Conservation (phyloP, 1,140 invertebrate species). For the Nixonia krombeini region DNA sequence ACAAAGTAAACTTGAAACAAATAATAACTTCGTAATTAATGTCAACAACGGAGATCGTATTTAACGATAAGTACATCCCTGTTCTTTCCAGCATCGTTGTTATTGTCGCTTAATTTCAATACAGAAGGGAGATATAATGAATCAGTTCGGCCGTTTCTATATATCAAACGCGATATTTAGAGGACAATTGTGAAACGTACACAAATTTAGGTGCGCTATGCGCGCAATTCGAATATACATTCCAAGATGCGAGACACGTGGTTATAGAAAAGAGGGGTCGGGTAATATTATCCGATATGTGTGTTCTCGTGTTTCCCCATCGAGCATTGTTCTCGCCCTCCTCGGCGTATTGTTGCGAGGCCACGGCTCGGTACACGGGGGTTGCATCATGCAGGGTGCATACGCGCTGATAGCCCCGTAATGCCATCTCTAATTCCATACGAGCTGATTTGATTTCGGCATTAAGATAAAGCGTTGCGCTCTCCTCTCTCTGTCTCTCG, state of each 20-base stretch:
- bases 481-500: slow-evolving; percentile 10
- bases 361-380: slow-evolving; percentile 51
- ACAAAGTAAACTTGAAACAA: no score
- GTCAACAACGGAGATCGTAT: no score
- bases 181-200: background rate
- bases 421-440: slow-evolving; percentile 71
- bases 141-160: no score
- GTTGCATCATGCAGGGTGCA: slow-evolving; percentile 63
- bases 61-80: no score
- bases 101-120: no score
- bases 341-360: slow-evolving; percentile 60
- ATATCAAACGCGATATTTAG: background rate
- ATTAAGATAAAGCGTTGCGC: slow-evolving; percentile 69
- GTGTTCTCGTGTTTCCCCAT: slow-evolving; percentile 64
- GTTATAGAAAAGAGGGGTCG: slow-evolving; percentile 50
- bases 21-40: no score
- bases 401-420: slow-evolving; percentile 68
- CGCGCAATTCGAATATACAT: slow-evolving; percentile 23
- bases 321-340: slow-evolving; percentile 67
- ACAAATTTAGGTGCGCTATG: background rate
- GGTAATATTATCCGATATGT: slow-evolving; percentile 66
- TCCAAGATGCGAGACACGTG: slow-evolving; percentile 47
- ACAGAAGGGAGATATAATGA: no score
- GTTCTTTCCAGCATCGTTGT: no score
- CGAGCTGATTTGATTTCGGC: slow-evolving; percentile 71